Base-by-base conservation (phyloP, 1,140 invertebrate genomes). In the Hypsibius dujardini region DNA sequence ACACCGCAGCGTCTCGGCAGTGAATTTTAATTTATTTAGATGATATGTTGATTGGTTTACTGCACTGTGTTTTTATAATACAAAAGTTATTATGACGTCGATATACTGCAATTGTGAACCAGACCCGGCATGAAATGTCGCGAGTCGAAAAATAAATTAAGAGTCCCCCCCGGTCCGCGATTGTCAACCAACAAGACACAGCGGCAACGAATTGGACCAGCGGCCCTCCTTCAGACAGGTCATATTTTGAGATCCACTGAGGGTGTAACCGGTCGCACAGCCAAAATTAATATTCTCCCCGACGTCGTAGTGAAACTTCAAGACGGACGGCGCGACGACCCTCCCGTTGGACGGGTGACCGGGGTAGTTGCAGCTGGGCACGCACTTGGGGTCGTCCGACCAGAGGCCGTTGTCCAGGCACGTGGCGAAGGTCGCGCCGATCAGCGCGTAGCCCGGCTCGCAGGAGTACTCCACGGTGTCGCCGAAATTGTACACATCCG, bases 181-280 rank as follows among this genome's bases (percentile, higher is more conserved):
- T 28, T 28, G 28, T 28, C 28, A 28, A 28, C 28, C 28, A 28
- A 28, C 28, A 7, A 56, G 50, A 87, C 90, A 93, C 79, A 87
- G 88, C 45, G 90, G 90, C 42, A 87, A 80, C 47, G 85, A 84
- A 72, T 87, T 85, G 47, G 88, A 90, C 91, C 91, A 94, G 70
- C 87, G 81, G 42, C 89, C 89, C 79, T 86, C 90, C 78, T 92
- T 89, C 80, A 90, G 87, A 80, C 91, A 94, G 14, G 88, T 86
- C 56, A 90, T 84, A 73, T 89, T 87, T 12, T 87, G 86, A 75
- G 87, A 84, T 1, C 90, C 90, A 78, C 90, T 60, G 75, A 75
- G 0, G 76, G 74, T 45, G 75, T 74, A 50, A 75, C 73, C n/a
- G 77, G 75, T 2, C 71, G 42, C n/a, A 76, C 77, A 1, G 76